Conservation (phyloP, 1,140 invertebrate genomes). For the Chelonus insularis region DNA sequence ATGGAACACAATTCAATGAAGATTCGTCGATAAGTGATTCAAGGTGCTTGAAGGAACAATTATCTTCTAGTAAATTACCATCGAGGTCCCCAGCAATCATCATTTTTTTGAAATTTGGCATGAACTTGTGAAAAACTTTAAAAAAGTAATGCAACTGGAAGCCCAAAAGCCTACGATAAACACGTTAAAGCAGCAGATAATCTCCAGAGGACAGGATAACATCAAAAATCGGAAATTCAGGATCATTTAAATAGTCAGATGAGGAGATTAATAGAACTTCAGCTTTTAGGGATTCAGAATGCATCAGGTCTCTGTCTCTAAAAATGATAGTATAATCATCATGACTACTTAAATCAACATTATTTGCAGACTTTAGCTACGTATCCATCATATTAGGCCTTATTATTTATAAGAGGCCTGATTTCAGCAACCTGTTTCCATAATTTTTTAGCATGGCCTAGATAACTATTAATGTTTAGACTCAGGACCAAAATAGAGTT, state of each 20-base stretch:
- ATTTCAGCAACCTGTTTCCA: too few species aligned
- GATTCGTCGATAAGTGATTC: background rate
- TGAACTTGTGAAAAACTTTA: background rate
- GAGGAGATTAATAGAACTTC: background rate
- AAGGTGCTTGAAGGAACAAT: background rate
- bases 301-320: too few species aligned
- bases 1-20: background rate
- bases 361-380: too few species aligned
- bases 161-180: background rate
- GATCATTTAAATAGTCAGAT: background rate
- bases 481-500: too few species aligned
- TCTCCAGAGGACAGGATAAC: background rate
- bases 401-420: too few species aligned
- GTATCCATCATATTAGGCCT: too few species aligned
- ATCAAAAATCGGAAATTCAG: background rate
- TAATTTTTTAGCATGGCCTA: too few species aligned
- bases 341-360: too few species aligned
- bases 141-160: background rate
- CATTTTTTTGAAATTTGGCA: background rate
- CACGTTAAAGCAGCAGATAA: background rate
- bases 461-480: too few species aligned
- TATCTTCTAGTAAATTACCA: background rate
- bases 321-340: too few species aligned
- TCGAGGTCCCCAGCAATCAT: background rate
- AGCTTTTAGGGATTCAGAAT: background rate